Conservation (phyloP, 2,888 invertebrate genomes). For the Trachelus iudaicus region DNA sequence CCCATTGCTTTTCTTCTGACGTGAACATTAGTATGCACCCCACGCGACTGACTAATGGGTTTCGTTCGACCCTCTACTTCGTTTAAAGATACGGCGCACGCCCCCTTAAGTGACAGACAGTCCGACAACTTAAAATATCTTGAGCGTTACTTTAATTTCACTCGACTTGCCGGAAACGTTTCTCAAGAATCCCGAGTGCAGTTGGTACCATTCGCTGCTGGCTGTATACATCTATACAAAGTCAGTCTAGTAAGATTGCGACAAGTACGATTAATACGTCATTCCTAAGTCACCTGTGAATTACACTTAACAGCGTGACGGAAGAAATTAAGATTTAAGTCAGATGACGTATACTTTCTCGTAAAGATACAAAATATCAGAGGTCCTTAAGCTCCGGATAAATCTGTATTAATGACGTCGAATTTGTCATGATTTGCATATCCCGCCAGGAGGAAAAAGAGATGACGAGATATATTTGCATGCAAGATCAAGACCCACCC, state of each 20-base stretch:
- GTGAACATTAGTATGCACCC: constrained; percentile 40
- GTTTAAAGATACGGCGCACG: constrained; percentile 29
- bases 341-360: too few relatives aligned
- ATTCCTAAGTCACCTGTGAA: too few relatives aligned
- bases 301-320: too few relatives aligned
- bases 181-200: too few relatives aligned
- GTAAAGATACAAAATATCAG: too few relatives aligned
- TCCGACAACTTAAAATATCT: constrained; percentile 28
- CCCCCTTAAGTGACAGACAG: constrained; percentile 24
- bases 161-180: neutral
- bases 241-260: too few relatives aligned
- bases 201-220: too few relatives aligned
- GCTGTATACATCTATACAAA: too few relatives aligned
- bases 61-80: constrained; percentile 27
- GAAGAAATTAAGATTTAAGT: too few relatives aligned
- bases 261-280: too few relatives aligned
- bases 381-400: constrained; percentile 21
- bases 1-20: constrained; percentile 13
- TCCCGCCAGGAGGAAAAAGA: constrained; percentile 9
- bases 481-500: constrained; percentile 9
- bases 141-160: neutral
- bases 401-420: constrained; percentile 51
- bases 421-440: constrained; percentile 40
- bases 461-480: constrained; percentile 13
- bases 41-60: constrained; percentile 42